These are phyloP conservation scores for Limnephilus rhombicus DNA, from an alignment of 2,888 invertebrate species.

Conservation along the genomic window DNA sequence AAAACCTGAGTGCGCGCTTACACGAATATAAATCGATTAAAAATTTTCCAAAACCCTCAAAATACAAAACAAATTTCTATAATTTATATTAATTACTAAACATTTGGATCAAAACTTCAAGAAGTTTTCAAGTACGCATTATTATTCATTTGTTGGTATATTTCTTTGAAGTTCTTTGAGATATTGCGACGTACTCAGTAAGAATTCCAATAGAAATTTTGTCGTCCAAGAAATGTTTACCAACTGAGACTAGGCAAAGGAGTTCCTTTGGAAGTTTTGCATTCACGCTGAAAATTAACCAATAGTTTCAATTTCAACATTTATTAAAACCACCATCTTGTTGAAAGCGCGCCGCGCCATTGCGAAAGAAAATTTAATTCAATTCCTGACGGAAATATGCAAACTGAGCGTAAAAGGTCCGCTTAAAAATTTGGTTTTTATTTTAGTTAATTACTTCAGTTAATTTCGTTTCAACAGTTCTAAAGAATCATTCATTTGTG, in stretches of 20 bases:
- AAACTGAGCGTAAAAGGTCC: constrained; percentile 35
- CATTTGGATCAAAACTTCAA: not conserved
- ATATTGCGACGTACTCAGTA: constrained; percentile 10
- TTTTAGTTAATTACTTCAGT: constrained; percentile 31
- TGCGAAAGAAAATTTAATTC: constrained; percentile 46
- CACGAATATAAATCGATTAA: not conserved
- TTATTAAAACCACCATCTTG: constrained; percentile 59
- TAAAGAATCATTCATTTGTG: not conserved
- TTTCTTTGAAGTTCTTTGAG: not conserved
- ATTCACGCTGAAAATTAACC: constrained; percentile 55
- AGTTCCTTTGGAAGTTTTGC: constrained; percentile 53
- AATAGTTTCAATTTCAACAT: constrained; percentile 61
- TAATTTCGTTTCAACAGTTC: constrained; percentile 3
- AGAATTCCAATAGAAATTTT: constrained; percentile 52
- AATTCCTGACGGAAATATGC: constrained; percentile 41
- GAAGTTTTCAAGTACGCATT: not conserved
- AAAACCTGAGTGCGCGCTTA: not conserved
- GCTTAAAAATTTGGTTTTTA: not conserved
- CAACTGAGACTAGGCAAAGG: constrained; percentile 40
- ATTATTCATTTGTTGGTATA: not conserved
- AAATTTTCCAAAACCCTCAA: not conserved
- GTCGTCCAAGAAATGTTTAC: constrained; percentile 51
- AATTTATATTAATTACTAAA: not conserved
- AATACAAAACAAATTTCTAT: not conserved
- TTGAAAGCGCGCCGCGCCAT: constrained; percentile 33